Base-by-base conservation (phyloP, 2,888 invertebrate genomes). In the Tenthredo livida region DNA sequence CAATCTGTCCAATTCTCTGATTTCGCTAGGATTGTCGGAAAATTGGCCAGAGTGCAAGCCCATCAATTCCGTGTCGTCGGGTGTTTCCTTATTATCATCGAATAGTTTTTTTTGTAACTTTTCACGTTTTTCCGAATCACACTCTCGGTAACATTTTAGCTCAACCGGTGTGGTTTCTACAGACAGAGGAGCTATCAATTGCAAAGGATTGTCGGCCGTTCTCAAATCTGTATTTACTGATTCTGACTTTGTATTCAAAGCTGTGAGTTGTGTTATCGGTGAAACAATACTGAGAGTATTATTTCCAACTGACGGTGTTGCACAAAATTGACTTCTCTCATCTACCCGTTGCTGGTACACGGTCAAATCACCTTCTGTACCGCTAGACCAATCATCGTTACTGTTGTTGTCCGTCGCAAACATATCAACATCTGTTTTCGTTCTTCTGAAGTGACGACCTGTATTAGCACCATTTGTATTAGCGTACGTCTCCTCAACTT, bases 21-120 rank as follows among this genome's bases (percentile, higher is more conserved):
- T 80, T 3, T 25, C 67, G 37, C 67, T 72, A 15, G 43, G 17
- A 29, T 17, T 85, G 12, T 33, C 29, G 2, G 89, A 80, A 87
- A 94, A 93, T 87, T 89, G 90, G 40, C 93, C 93, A 0, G 95
- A 95, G 89, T 95, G 96, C 85, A 96, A 91, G 33, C 93, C 94
- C 85, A 94, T 94, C 15, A 96, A 91, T 80, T 94, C 94, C 47
- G 95, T 94, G 9, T 96, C 94, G 70, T 90, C 90, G 0, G 91
- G 88, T 72, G 89, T 86, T 50, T 92, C 91, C 0, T 89, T 84
- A 25, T 88, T 86, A 85, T 93, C 92, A 7, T 90, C 87, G 86
- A 94, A 94, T 37, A 94, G 86, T 87, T 94, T 94, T 78, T 93
- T 94, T 84, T 93, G 93, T 5, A 92, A 88, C 4, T 89, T 85